A percentile compares a stretch with the other conserved stretches of the same genome.
phyloP scores from a whole-genome alignment of 2,888 invertebrate species.

The Dicyrtomina minuta region DNA sequence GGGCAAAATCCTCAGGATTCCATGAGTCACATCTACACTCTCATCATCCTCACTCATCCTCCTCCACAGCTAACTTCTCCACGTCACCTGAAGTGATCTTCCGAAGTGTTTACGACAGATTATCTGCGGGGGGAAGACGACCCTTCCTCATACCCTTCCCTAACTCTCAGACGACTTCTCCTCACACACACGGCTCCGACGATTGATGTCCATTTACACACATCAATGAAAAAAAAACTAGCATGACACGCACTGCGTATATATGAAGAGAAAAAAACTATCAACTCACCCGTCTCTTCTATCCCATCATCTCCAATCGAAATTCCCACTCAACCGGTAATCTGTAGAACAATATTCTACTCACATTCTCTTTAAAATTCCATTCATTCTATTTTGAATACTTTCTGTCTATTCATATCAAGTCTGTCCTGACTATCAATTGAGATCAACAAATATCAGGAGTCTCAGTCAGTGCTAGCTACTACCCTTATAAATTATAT shows the following conservation, averaged over 20 bases:
- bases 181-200: constrained; percentile 32
- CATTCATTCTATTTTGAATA: not conserved
- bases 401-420: not conserved
- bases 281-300: not conserved
- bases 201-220: constrained; percentile 35
- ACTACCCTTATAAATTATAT: too few species aligned
- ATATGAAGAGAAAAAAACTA: not conserved
- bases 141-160: constrained; percentile 53
- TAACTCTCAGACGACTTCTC: constrained; percentile 48
- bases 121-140: constrained; percentile 53
- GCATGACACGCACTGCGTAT: not conserved
- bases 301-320: too few species aligned
- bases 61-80: constrained; percentile 45
- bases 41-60: constrained; percentile 32
- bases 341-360: not conserved
- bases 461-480: too few species aligned
- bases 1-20: constrained; percentile 53
- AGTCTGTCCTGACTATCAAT: too few species aligned
- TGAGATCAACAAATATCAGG: too few species aligned
- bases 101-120: constrained; percentile 55
- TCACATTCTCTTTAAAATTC: not conserved
- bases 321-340: too few species aligned
- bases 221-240: constrained; percentile 41
- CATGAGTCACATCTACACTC: constrained; percentile 41
- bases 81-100: constrained; percentile 55